Percentiles rank a stretch among this genome's conserved stretches.
These are phyloP conservation scores for Lacanobia wlatinum DNA, from an alignment of 2,888 invertebrate genomes.

Conservation along the genomic window DNA sequence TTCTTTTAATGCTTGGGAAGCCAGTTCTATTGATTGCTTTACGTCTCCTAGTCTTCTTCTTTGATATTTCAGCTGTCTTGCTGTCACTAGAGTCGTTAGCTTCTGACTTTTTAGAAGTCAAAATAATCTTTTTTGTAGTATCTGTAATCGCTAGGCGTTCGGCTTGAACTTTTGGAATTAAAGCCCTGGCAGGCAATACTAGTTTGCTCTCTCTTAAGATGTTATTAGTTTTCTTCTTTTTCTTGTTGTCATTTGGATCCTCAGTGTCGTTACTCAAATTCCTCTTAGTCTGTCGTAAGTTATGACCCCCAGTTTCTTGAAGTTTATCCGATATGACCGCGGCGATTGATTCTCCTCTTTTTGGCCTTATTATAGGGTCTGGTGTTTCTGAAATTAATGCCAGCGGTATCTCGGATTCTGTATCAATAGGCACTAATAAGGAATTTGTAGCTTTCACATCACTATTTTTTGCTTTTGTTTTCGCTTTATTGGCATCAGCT, in stretches of 20 bases:
- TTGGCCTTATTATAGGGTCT: constrained; percentile 83
- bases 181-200: constrained; percentile 83
- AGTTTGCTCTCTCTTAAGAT: constrained; percentile 88
- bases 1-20: constrained; percentile 95
- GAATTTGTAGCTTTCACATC: constrained; percentile 76
- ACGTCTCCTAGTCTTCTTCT: constrained; percentile 92
- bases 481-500: constrained; percentile 83
- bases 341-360: constrained; percentile 87
- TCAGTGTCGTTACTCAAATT: constrained; percentile 82
- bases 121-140: constrained; percentile 74
- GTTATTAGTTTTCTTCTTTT: constrained; percentile 84
- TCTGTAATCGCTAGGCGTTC: constrained; percentile 81
- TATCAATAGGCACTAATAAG: constrained; percentile 80
- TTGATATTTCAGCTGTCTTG: constrained; percentile 75
- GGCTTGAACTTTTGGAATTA: constrained; percentile 84
- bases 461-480: constrained; percentile 77
- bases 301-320: constrained; percentile 86
- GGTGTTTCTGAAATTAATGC: constrained; percentile 84
- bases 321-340: constrained; percentile 88
- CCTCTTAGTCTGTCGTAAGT: constrained; percentile 86
- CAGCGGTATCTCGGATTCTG: constrained; percentile 85
- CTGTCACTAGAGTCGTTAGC: constrained; percentile 73
- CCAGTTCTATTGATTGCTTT: constrained; percentile 96
- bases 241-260: constrained; percentile 84
- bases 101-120: constrained; percentile 78